phyloP scores from a whole-genome alignment of 1,140 invertebrate genomes.

The Ceratosolen fusciceps region DNA sequence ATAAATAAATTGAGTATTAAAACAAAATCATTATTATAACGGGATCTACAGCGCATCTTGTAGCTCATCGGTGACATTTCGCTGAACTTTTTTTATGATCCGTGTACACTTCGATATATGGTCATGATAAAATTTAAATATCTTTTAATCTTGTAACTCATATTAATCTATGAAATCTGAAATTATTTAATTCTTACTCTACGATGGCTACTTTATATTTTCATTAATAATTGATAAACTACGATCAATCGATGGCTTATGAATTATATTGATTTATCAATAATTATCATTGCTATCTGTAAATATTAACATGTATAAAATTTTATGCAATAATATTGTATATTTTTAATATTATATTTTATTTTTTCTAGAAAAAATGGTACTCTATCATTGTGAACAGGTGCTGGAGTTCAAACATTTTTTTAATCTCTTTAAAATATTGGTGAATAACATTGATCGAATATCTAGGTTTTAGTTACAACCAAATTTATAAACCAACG shows the following conservation, averaged over 20 bases:
- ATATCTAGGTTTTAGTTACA: constrained; percentile 22
- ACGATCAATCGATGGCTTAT: constrained; percentile 1
- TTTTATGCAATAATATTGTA: background rate
- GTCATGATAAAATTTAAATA: constrained; percentile 52
- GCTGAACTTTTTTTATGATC: too few species aligned
- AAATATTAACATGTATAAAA: background rate
- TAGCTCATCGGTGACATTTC: constrained; percentile 50
- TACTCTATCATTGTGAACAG: too few species aligned
- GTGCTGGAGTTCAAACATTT: too few species aligned
- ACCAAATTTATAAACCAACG: constrained; percentile 29
- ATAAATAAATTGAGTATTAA: too few species aligned
- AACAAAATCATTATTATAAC: constrained; percentile 1
- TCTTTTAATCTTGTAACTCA: constrained; percentile 26
- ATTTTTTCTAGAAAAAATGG: too few species aligned
- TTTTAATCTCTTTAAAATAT: too few species aligned
- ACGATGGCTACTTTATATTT: constrained; percentile 65
- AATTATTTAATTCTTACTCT: constrained; percentile 64
- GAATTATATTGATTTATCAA: background rate
- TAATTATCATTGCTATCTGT: too few species aligned
- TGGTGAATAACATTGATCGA: constrained; percentile 10
- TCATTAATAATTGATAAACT: constrained; percentile 56
- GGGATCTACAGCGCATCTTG: constrained; percentile 22
- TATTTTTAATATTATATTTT: too few species aligned
- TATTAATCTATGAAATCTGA: constrained; percentile 62
- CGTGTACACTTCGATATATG: background rate